Percentiles rank a stretch among this genome's conserved stretches.
phyloP scores from a whole-genome alignment of 1,140 invertebrate species.

The Chionoecetes opilio region DNA sequence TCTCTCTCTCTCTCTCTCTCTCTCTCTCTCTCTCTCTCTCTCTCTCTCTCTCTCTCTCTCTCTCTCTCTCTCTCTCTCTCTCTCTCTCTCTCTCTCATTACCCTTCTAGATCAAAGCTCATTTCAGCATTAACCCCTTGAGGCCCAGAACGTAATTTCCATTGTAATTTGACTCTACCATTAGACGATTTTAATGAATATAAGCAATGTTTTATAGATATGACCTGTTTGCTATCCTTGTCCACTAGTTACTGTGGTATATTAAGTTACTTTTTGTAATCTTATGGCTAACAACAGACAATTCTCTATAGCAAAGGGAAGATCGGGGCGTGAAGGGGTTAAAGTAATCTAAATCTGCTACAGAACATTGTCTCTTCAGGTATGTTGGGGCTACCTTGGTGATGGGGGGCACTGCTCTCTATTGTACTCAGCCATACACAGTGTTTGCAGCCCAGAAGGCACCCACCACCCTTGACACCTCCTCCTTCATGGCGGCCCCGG shows the following conservation, averaged over 20 bases:
- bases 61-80: background rate
- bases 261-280: too few relatives aligned
- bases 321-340: too few relatives aligned
- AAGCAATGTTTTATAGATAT: too few relatives aligned
- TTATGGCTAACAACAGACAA: too few relatives aligned
- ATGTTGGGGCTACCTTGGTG: slow-evolving; percentile 36
- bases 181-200: too few relatives aligned
- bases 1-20: background rate
- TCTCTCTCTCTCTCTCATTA: background rate
- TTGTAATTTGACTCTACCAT: too few relatives aligned
- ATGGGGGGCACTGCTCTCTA: slow-evolving; percentile 57
- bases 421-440: background rate
- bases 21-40: background rate
- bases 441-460: slow-evolving; percentile 63
- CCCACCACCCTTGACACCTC: slow-evolving; percentile 25
- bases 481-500: slow-evolving; percentile 91
- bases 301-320: too few relatives aligned
- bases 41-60: background rate
- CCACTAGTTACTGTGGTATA: too few relatives aligned
- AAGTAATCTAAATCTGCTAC: background rate
- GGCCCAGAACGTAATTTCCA: too few relatives aligned
- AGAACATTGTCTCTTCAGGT: slow-evolving; percentile 44
- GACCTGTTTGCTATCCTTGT: too few relatives aligned
- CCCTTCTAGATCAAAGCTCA: background rate
- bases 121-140: too few relatives aligned